A percentile compares a stretch with the other conserved stretches of the same genome.
Conservation (phyloP, 2,113 vertebrate species). For the Limnothrissa miodon region DNA sequence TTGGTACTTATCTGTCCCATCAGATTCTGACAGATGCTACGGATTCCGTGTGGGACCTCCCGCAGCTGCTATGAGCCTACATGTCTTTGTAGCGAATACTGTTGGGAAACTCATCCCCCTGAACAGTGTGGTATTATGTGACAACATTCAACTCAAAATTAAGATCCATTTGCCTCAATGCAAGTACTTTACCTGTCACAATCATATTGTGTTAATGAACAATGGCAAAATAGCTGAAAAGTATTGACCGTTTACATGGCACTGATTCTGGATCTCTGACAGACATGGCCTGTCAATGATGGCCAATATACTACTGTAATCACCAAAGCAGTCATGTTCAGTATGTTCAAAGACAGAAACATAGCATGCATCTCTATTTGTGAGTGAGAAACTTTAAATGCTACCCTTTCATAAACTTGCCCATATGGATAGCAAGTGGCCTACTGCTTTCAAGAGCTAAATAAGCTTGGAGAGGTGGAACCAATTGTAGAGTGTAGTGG, state of each 20-base stretch:
- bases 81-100: constrained; percentile 10
- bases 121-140: background rate
- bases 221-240: background rate
- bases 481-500: no score
- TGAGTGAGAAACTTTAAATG: no score
- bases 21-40: background rate
- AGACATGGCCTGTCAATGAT: no score
- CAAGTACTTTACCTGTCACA: background rate
- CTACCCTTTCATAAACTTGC: no score
- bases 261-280: no score
- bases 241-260: no score
- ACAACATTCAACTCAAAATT: background rate
- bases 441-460: no score
- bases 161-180: background rate
- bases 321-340: constrained; percentile 2
- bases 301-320: background rate
- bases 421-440: no score
- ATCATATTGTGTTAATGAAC: background rate
- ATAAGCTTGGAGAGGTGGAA: no score
- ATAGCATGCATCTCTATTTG: no score
- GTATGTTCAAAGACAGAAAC: background rate
- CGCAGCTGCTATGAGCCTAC: constrained; percentile 2
- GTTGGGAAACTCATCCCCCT: background rate
- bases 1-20: background rate
- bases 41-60: background rate